phyloP scores from a whole-genome alignment of 2,888 invertebrate genomes.

The Gastrophysa polygoni region DNA sequence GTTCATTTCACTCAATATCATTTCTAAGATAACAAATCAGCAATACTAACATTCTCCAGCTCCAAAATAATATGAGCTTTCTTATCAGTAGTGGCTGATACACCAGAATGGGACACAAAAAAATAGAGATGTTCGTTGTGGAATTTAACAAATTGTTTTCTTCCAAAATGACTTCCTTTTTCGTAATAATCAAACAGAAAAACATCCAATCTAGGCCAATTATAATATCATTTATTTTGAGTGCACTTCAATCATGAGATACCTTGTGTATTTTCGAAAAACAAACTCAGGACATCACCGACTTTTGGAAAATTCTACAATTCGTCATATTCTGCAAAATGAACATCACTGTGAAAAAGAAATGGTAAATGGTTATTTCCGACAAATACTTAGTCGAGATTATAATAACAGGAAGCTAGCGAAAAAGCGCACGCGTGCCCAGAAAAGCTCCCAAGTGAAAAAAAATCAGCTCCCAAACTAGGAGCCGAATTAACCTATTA shows the following conservation, averaged over 20 bases:
- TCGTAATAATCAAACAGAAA: too few relatives aligned
- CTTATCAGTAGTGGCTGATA: conserved; percentile 18
- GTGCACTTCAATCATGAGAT: too few relatives aligned
- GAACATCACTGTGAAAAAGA: conserved; percentile 4
- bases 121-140: not conserved
- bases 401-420: conserved; percentile 11
- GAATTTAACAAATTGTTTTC: not conserved
- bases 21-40: not conserved
- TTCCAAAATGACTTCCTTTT: not conserved
- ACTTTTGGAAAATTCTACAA: not conserved
- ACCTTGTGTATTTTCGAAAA: too few relatives aligned
- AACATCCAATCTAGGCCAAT: too few relatives aligned
- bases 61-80: not conserved
- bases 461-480: conserved; percentile 40
- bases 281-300: too few relatives aligned
- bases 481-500: conserved; percentile 37
- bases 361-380: conserved; percentile 29
- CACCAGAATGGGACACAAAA: conserved; percentile 16
- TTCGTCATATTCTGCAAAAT: not conserved
- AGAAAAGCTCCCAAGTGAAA: conserved; percentile 41
- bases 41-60: not conserved
- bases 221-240: too few relatives aligned
- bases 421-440: conserved; percentile 42
- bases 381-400: conserved; percentile 19
- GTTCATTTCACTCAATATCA: not conserved